Conservation (phyloP, 2,113 vertebrate genomes). For the Ceyx cyanopectus region DNA sequence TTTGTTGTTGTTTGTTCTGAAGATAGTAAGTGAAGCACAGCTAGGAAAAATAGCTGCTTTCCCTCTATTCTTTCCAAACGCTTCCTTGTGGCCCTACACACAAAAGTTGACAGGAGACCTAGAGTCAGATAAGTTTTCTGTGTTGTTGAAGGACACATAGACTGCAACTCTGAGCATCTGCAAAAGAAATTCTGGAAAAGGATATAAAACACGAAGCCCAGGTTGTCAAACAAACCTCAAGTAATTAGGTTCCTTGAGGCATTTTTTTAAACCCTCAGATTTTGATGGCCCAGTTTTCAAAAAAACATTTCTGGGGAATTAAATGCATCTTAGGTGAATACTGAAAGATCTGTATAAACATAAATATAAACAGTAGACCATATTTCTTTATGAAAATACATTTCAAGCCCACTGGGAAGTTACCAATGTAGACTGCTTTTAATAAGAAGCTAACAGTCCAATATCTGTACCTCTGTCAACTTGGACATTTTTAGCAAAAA, state of each 20-base stretch:
- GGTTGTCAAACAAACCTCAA: neutral
- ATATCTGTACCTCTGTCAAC: neutral
- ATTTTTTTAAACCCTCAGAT: neutral
- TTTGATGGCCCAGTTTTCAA: neutral
- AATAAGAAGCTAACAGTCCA: neutral
- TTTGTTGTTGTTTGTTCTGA: neutral
- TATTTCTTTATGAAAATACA: constrained; percentile 12
- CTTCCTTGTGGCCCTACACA: neutral
- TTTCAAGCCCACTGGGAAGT: neutral
- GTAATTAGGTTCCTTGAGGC: neutral
- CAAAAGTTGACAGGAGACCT: neutral
- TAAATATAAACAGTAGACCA: neutral
- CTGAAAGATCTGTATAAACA: neutral
- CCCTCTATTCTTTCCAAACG: neutral
- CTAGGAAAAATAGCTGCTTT: neutral
- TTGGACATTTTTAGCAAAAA: neutral
- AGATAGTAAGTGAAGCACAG: neutral
- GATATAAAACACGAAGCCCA: neutral
- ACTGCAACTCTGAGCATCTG: neutral
- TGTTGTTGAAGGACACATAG: accelerated
- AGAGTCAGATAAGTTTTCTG: neutral
- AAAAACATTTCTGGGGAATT: neutral
- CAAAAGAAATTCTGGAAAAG: neutral
- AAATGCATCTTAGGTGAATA: neutral
- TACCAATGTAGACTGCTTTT: neutral